Percentiles rank a stretch among this genome's conserved stretches.
phyloP scores from a whole-genome alignment of 2,797 vertebrate species.

The Protonibea diacanthus region DNA sequence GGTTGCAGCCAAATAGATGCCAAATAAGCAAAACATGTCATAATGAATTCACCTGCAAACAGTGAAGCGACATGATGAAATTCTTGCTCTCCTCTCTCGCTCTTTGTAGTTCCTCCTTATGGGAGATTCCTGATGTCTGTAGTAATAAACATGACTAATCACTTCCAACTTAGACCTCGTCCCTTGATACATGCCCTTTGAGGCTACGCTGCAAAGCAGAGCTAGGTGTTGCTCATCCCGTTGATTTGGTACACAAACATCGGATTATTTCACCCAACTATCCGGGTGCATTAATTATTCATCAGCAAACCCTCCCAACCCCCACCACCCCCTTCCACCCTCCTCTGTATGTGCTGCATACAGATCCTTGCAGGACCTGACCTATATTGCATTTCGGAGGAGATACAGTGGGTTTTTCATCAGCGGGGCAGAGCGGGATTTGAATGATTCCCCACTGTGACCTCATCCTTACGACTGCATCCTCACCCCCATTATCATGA shows the following conservation, averaged over 20 bases:
- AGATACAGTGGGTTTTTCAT: constrained; percentile 60
- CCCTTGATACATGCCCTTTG: constrained; percentile 91
- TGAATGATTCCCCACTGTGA: constrained; percentile 72
- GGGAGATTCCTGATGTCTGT: constrained; percentile 88
- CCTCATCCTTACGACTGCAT: constrained; percentile 67
- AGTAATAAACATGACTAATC: constrained; percentile 93
- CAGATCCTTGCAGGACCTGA: constrained; percentile 67
- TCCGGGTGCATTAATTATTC: constrained; percentile 92
- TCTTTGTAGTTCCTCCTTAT: constrained; percentile 81
- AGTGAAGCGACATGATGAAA: constrained; percentile 84
- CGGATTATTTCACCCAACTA: constrained; percentile 89
- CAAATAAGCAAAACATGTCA: constrained; percentile 49
- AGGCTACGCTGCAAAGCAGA: constrained; percentile 83
- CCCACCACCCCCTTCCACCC: background rate
- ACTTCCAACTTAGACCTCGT: constrained; percentile 86
- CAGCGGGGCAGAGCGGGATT: constrained; percentile 50
- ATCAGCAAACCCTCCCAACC: constrained; percentile 70
- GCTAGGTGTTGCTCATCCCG: constrained; percentile 86
- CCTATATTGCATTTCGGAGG: constrained; percentile 72
- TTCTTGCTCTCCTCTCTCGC: constrained; percentile 71
- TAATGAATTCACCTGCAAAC: constrained; percentile 63
- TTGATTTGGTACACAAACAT: constrained; percentile 92
- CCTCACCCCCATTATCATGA: constrained; percentile 71
- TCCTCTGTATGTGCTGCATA: constrained; percentile 49
- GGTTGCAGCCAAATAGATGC: background rate